Conservation (phyloP, 2,797 vertebrate genomes). For the Kryptolebias ocellatus region DNA sequence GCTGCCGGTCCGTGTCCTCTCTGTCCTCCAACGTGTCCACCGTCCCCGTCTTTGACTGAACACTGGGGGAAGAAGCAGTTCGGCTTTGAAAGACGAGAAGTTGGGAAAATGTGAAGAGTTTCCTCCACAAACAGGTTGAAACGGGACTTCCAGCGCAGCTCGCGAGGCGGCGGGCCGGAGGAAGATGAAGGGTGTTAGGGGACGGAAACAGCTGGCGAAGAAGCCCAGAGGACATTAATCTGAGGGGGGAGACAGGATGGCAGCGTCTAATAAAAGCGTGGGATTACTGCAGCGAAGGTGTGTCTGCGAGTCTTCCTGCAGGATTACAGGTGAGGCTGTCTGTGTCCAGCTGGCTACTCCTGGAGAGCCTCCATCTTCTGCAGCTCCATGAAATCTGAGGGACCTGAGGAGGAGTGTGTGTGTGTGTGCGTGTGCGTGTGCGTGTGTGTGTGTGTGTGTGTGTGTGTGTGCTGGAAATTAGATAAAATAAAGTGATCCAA, state of each 20-base stretch:
- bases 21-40: no score
- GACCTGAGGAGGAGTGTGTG: background rate
- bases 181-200: constrained; percentile 77
- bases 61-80: no score
- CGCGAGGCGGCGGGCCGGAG: constrained; percentile 50
- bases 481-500: constrained; percentile 70
- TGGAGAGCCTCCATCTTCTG: constrained; percentile 5
- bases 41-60: no score
- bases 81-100: no score
- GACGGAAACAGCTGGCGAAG: constrained; percentile 78
- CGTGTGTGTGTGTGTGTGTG: background rate
- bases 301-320: constrained; percentile 68
- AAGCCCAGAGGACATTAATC: constrained; percentile 77
- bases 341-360: constrained; percentile 45
- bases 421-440: constrained; percentile 27
- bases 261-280: constrained; percentile 75
- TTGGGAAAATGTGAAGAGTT: background rate
- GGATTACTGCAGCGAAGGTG: constrained; percentile 73
- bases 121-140: constrained; percentile 13
- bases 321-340: constrained; percentile 65
- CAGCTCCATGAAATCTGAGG: constrained; percentile 1
- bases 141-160: constrained; percentile 36
- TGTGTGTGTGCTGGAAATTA: constrained; percentile 66
- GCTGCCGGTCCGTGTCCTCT: no score
- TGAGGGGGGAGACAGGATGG: constrained; percentile 77